phyloP scores from a whole-genome alignment of 2,113 vertebrate species.

The Myanophis thanlyinensis region DNA sequence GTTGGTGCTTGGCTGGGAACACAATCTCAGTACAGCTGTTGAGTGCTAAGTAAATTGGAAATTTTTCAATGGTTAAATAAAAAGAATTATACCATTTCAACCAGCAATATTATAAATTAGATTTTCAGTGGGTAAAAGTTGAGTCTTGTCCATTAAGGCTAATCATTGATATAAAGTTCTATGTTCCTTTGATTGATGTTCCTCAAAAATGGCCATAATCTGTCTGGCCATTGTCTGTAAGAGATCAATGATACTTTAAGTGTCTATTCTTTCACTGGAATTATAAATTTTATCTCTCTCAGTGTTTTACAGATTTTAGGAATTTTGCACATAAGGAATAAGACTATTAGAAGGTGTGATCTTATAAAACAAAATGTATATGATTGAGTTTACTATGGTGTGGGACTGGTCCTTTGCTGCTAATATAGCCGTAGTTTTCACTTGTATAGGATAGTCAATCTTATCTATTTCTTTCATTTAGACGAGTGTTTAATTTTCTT shows the following conservation, averaged over 20 bases:
- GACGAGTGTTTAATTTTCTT: not conserved
- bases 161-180: conserved; percentile 12
- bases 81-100: conserved; percentile 70
- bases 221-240: not conserved
- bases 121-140: conserved; percentile 49
- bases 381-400: not conserved
- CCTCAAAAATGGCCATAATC: conserved; percentile 12
- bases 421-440: not conserved
- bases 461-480: not conserved
- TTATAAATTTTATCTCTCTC: not conserved
- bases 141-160: conserved; percentile 23
- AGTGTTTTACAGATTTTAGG: not conserved
- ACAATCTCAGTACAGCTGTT: conserved; percentile 74
- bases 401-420: not conserved
- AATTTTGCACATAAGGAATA: not conserved
- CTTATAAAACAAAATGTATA: not conserved
- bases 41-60: conserved; percentile 78
- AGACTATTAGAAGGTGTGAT: not conserved
- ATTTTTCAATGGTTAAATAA: conserved; percentile 79
- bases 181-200: conserved; percentile 39
- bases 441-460: not conserved
- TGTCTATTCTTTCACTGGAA: not conserved
- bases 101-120: conserved; percentile 43
- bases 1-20: conserved; percentile 73
- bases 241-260: not conserved